Percentiles rank a stretch among this genome's conserved stretches.
phyloP scores from a whole-genome alignment of 92 coral and sea anemone species.

The Ricordea florida region DNA sequence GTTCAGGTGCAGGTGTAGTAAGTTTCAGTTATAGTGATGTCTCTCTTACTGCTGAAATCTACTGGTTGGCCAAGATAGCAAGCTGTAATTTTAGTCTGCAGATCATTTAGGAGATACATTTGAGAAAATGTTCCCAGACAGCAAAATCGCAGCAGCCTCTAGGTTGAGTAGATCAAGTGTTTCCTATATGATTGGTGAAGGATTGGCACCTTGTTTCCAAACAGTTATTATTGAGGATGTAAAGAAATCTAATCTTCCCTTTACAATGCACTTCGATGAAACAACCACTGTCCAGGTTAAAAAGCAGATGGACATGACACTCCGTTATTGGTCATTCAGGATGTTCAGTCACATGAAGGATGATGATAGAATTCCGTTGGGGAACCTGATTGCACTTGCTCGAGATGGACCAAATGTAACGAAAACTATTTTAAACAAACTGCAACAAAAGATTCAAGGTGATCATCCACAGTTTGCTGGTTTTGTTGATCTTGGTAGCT shows the following conservation, averaged over 20 bases:
- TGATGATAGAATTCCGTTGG: constrained; percentile 9
- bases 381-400: constrained; percentile 27
- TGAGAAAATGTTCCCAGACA: constrained; percentile 45
- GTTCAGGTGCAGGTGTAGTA: constrained; percentile 32
- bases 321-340: constrained; percentile 60
- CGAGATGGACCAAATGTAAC: constrained; percentile 46
- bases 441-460: constrained; percentile 45
- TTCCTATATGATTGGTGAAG: constrained; percentile 46
- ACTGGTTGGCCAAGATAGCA: constrained; percentile 57
- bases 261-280: constrained; percentile 48
- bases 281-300: constrained; percentile 53
- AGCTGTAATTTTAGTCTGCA: constrained; percentile 45
- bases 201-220: constrained; percentile 45
- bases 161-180: constrained; percentile 38
- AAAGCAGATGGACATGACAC: constrained; percentile 52
- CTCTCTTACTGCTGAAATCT: constrained; percentile 43
- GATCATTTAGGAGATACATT: constrained; percentile 60
- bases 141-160: constrained; percentile 40
- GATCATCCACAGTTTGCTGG: constrained; percentile 36
- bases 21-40: constrained; percentile 43
- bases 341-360: background rate
- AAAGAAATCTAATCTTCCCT: constrained; percentile 23
- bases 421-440: constrained; percentile 49
- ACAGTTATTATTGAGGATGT: constrained; percentile 34
- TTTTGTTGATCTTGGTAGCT: constrained; percentile 37